Conservation (phyloP, 2,888 invertebrate species). For the Cordilura impudica region DNA sequence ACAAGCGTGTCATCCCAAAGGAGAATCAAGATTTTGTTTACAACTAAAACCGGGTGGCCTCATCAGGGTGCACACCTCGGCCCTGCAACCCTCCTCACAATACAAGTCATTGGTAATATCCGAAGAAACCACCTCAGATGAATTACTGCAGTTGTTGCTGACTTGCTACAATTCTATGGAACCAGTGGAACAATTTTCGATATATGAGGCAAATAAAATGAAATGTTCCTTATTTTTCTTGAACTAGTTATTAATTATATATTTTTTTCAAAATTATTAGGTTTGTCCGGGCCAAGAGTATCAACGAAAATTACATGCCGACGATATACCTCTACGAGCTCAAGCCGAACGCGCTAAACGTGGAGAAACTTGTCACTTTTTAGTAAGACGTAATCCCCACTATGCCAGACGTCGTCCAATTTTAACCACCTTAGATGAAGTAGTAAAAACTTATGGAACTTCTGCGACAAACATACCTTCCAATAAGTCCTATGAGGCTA, state of each 20-base stretch:
- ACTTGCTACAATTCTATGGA: conserved; percentile 91
- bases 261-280: conserved; percentile 70
- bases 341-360: conserved; percentile 85
- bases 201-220: conserved; percentile 88
- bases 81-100: conserved; percentile 93
- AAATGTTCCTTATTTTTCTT: no score
- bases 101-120: conserved; percentile 95
- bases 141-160: conserved; percentile 89
- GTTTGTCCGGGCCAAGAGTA: conserved; percentile 89
- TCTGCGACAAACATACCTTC: neutral
- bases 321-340: conserved; percentile 89
- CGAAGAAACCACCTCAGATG: conserved; percentile 92
- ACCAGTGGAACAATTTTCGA: conserved; percentile 90
- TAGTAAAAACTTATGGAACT: conserved; percentile 43
- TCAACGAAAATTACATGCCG: conserved; percentile 91
- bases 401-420: conserved; percentile 80
- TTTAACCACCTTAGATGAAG: conserved; percentile 72
- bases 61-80: conserved; percentile 94
- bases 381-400: conserved; percentile 89
- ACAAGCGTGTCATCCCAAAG: conserved; percentile 95
- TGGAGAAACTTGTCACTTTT: conserved; percentile 86
- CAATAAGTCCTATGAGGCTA: conserved; percentile 65
- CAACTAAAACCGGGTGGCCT: conserved; percentile 93
- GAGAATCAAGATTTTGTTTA: conserved; percentile 93
- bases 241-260: no score